These are phyloP conservation scores for Arrhopalites spinosus DNA, from an alignment of 2,888 invertebrate species.

Conservation along the genomic window DNA sequence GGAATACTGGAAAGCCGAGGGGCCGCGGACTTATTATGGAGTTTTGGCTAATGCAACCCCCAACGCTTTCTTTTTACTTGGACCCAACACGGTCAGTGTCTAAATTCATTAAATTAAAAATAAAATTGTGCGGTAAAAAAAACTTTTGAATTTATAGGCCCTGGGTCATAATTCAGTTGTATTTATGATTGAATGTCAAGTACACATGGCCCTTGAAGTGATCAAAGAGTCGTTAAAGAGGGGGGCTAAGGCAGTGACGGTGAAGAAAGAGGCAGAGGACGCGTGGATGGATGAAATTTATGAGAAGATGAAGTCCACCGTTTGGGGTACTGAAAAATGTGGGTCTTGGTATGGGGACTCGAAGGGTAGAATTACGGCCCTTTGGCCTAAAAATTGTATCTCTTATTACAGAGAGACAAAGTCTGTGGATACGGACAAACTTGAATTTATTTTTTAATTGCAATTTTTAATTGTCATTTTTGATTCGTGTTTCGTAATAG, in stretches of 20 bases:
- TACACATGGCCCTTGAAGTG: constrained; percentile 40
- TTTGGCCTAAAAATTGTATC: constrained; percentile 40
- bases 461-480: too few species aligned
- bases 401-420: constrained; percentile 7
- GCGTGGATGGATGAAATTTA: constrained; percentile 34
- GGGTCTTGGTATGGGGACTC: constrained; percentile 46
- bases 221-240: constrained; percentile 41
- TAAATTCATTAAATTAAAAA: too few species aligned
- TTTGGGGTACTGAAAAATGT: constrained; percentile 42
- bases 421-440: background rate
- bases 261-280: constrained; percentile 40
- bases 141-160: background rate
- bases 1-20: constrained; percentile 40
- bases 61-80: constrained; percentile 46
- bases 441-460: too few species aligned
- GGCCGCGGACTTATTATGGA: constrained; percentile 42
- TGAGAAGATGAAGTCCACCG: constrained; percentile 38
- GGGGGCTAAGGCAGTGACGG: constrained; percentile 24
- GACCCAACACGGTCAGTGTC: constrained; percentile 47
- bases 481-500: too few species aligned
- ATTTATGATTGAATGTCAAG: constrained; percentile 43
- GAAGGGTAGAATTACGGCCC: constrained; percentile 40
- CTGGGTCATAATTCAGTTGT: constrained; percentile 32
- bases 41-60: constrained; percentile 31
- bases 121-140: too few species aligned